phyloP scores from a whole-genome alignment of 2,888 invertebrate species.

The Cephonodes hylas region DNA sequence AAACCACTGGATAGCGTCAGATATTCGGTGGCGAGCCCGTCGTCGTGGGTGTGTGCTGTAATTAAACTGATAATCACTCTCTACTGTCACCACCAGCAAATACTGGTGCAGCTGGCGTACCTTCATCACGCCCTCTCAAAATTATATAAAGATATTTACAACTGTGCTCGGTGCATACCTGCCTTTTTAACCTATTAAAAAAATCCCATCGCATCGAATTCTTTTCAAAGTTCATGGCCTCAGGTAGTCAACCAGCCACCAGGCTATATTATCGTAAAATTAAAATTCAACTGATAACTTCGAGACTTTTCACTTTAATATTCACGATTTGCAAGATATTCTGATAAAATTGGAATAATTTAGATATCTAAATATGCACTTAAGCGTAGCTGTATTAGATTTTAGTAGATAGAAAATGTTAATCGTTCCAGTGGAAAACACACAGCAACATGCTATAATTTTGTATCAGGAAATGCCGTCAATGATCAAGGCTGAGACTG shows the following conservation, averaged over 20 bases:
- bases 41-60: slow-evolving; percentile 50
- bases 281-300: neutral
- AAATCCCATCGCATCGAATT: neutral
- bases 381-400: neutral
- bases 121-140: neutral
- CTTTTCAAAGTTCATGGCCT: neutral
- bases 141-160: neutral
- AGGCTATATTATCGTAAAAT: neutral
- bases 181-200: neutral
- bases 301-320: neutral
- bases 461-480: slow-evolving; percentile 48
- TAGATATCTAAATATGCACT: neutral
- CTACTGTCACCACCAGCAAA: slow-evolving; percentile 26
- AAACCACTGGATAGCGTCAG: slow-evolving; percentile 75
- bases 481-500: slow-evolving; percentile 44
- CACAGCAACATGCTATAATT: slow-evolving; percentile 28
- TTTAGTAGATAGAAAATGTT: slow-evolving; percentile 1
- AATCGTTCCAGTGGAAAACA: slow-evolving; percentile 9
- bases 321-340: neutral
- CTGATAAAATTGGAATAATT: neutral
- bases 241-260: neutral
- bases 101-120: slow-evolving; percentile 1
- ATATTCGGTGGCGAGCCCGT: slow-evolving; percentile 61
- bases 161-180: neutral
- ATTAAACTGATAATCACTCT: slow-evolving; percentile 51